A percentile compares a stretch with the other conserved stretches of the same genome.
Conservation (phyloP, 2,113 vertebrate genomes). For the Sceloporus undulatus region DNA sequence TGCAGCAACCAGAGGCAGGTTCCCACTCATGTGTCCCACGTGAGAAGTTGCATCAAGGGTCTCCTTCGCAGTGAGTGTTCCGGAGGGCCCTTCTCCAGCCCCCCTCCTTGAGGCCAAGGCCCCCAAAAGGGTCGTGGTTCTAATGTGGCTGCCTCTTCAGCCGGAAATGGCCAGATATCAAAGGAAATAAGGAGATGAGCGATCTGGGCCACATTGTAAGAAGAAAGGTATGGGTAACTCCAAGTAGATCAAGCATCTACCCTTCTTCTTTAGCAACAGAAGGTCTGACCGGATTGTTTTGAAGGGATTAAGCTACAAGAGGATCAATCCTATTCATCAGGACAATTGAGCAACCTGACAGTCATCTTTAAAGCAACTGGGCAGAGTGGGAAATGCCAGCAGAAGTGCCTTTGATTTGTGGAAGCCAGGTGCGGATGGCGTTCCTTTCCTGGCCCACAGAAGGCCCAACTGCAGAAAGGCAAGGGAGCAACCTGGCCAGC, state of each 20-base stretch:
- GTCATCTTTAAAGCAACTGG: slow-evolving; percentile 32
- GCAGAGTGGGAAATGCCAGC: background rate
- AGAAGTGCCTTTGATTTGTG: background rate
- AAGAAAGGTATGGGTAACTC: slow-evolving; percentile 1
- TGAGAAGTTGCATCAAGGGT: too few species aligned
- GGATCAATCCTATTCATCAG: slow-evolving; percentile 15
- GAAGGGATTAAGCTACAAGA: slow-evolving; percentile 11
- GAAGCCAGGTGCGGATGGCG: background rate
- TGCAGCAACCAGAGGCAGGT: too few species aligned
- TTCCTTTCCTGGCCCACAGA: background rate
- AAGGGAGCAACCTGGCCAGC: too few species aligned
- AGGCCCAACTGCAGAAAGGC: too few species aligned
- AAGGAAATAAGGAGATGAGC: too few species aligned
- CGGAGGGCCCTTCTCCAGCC: too few species aligned
- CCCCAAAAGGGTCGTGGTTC: background rate
- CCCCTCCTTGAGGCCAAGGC: background rate
- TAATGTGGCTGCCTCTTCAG: slow-evolving; percentile 28
- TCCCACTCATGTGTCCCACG: too few species aligned
- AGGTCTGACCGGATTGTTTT: slow-evolving; percentile 22
- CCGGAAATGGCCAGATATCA: too few species aligned
- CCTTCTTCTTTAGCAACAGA: background rate
- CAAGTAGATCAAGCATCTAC: background rate
- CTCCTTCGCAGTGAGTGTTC: too few species aligned
- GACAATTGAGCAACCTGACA: slow-evolving; percentile 46
- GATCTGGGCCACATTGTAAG: too few species aligned